Evolutionary conservation across 2,888 invertebrate species (phyloP).

Genomic region (Siphlonurus alternatus): DNA sequence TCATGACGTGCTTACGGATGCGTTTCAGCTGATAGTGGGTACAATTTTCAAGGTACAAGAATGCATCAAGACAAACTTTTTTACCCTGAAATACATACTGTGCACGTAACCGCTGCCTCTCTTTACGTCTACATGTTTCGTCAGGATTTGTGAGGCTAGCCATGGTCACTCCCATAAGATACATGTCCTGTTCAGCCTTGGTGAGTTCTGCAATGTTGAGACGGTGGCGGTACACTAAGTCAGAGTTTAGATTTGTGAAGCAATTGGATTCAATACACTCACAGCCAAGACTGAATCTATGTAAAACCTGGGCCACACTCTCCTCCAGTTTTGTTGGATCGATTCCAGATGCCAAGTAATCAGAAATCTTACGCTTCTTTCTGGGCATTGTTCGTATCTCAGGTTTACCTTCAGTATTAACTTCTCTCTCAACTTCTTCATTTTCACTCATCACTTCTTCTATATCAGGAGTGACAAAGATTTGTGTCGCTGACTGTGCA

Average conservation of each 20-base stretch:
- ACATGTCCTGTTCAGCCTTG: constrained; percentile 70
- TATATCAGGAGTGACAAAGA: constrained; percentile 12
- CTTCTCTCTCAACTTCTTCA: constrained; percentile 22
- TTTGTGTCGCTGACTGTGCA: not conserved
- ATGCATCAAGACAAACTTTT: constrained; percentile 59
- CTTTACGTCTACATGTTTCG: constrained; percentile 52
- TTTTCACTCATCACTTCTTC: constrained; percentile 14
- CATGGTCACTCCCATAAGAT: constrained; percentile 71
- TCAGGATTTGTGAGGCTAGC: constrained; percentile 56
- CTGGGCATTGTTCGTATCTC: constrained; percentile 33
- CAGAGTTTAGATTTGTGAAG: constrained; percentile 54
- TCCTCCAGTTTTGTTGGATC: constrained; percentile 52
- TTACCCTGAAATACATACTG: constrained; percentile 64
- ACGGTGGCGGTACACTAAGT: constrained; percentile 56
- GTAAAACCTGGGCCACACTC: constrained; percentile 30
- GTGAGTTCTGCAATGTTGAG: constrained; percentile 63
- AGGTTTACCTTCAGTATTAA: constrained; percentile 25
- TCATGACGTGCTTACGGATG: constrained; percentile 60
- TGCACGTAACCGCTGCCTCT: constrained; percentile 50
- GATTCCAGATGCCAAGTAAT: constrained; percentile 32
- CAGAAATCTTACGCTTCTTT: constrained; percentile 22
- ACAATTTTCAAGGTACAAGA: constrained; percentile 61
- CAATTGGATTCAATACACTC: constrained; percentile 62
- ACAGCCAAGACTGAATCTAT: constrained; percentile 48
- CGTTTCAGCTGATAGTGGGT: constrained; percentile 63